Evolutionary conservation across 53 echinoderm and acorn worm species (phyloP).

Genomic region (Zoroaster sp.): DNA sequence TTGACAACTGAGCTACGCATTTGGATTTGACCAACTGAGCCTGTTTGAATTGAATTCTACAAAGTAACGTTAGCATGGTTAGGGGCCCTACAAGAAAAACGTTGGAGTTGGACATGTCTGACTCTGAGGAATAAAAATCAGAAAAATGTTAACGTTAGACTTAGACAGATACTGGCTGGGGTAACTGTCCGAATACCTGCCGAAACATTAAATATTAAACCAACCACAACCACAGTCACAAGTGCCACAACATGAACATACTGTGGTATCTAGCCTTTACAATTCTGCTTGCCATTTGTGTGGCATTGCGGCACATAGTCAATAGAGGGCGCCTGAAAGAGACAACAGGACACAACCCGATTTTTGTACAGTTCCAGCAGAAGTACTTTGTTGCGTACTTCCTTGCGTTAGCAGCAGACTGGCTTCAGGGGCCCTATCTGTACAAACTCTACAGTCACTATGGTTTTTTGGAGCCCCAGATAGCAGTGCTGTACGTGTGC

Average conservation of each 20-base stretch:
- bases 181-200: too few species aligned
- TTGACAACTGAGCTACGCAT: too few species aligned
- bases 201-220: too few species aligned
- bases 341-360: constrained; percentile 79
- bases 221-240: too few species aligned
- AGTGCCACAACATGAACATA: neutral
- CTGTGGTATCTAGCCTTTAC: constrained; percentile 57
- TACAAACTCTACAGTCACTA: constrained; percentile 96
- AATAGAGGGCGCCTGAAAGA: constrained; percentile 56
- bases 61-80: too few species aligned
- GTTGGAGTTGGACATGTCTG: too few species aligned
- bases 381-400: constrained; percentile 95
- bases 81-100: too few species aligned
- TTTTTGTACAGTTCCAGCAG: constrained; percentile 83
- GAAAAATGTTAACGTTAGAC: too few species aligned
- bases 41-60: too few species aligned
- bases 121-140: too few species aligned
- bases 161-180: too few species aligned
- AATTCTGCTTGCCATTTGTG: constrained; percentile 60
- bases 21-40: too few species aligned
- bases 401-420: constrained; percentile 85
- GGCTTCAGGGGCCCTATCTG: constrained; percentile 96
- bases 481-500: constrained; percentile 94
- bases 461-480: constrained; percentile 93
- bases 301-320: constrained; percentile 52